Evolutionary conservation across 2,888 invertebrate genomes (phyloP), one percentile per base, ranked within the genome.

Genomic region (Busseola fusca): DNA sequence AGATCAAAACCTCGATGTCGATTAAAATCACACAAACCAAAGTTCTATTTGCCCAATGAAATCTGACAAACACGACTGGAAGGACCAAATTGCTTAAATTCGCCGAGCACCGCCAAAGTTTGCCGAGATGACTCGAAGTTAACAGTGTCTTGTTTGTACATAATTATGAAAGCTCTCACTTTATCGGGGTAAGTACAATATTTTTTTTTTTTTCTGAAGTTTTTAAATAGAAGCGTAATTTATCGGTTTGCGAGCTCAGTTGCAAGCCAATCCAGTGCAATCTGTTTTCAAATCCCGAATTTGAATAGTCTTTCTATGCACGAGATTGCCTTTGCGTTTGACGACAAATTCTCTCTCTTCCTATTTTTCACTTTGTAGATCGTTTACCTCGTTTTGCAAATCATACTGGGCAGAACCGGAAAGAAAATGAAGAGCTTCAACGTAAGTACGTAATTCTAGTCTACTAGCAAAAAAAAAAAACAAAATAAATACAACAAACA

Each of bases 11-110:
- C 40, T 64, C 65, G 67, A 60, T 72, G 30, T 58, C 40, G 69
- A 84, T 80, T 78, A 73, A 80, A 80, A 74, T 75, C 73, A 78
- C 65, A 78, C 76, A 73, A 75, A 62, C 42, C 65, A 48, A 76
- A 78, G 60, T 82, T 83, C 50, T 83, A 72, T 80, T 85, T 82
- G 63, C 60, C 64, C 57, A 68, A 71, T 59, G 57, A 67, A 74
- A 83, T 74, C 72, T 71, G 34, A 50, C 63, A 80, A 81, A 84
- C 66, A 76, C 70, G 69, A 81, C 66, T 73, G 34, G 62, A 71
- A 84, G 80, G 66, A 78, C 69, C 59, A 84, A 80, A 84, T 80
- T 72, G 71, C 72, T 76, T 71, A 72, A 84, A 84, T 67, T 70
- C 73, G 12, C 72, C 70, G 57, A 78, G 45, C 34, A 58, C 60